Percentiles rank a stretch among this genome's conserved stretches.
Conservation (phyloP, 2,797 vertebrate genomes). For the Miichthys miiuy region DNA sequence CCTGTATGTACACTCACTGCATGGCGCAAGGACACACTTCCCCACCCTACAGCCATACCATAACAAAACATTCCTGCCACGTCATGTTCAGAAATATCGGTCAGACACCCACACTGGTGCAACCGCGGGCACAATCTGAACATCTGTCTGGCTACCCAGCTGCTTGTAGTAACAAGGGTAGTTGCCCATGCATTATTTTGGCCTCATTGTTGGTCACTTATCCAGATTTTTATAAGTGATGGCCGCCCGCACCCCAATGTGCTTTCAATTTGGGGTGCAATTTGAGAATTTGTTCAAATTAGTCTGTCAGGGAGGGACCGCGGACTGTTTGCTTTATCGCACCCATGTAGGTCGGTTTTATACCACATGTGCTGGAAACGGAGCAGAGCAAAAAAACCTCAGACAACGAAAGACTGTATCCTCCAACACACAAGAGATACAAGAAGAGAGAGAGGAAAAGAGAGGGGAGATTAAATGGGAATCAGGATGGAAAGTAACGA, state of each 20-base stretch:
- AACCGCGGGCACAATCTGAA: constrained; percentile 64
- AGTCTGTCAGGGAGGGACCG: constrained; percentile 84
- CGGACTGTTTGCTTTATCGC: constrained; percentile 87
- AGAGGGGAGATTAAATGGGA: constrained; percentile 2
- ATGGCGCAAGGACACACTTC: constrained; percentile 69
- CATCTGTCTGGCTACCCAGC: constrained; percentile 78
- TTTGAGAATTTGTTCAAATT: constrained; percentile 92
- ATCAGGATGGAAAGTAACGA: constrained; percentile 9
- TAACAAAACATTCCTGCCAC: constrained; percentile 74
- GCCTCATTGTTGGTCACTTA: constrained; percentile 83
- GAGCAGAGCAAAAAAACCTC: constrained; percentile 70
- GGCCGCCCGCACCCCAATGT: constrained; percentile 85
- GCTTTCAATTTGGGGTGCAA: constrained; percentile 90
- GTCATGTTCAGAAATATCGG: constrained; percentile 57
- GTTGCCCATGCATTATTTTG: constrained; percentile 79
- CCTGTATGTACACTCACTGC: constrained; percentile 68
- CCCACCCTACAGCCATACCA: constrained; percentile 70
- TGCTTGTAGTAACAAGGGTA: constrained; percentile 76
- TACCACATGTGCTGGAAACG: constrained; percentile 83
- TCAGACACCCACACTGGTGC: constrained; percentile 48
- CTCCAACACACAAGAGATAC: constrained; percentile 54
- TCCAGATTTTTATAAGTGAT: constrained; percentile 85
- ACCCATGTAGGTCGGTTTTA: constrained; percentile 84
- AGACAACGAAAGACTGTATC: constrained; percentile 69
- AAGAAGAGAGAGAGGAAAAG: constrained; percentile 23